Base-by-base conservation (phyloP, 2,113 vertebrate genomes). In the Channa maculata region DNA sequence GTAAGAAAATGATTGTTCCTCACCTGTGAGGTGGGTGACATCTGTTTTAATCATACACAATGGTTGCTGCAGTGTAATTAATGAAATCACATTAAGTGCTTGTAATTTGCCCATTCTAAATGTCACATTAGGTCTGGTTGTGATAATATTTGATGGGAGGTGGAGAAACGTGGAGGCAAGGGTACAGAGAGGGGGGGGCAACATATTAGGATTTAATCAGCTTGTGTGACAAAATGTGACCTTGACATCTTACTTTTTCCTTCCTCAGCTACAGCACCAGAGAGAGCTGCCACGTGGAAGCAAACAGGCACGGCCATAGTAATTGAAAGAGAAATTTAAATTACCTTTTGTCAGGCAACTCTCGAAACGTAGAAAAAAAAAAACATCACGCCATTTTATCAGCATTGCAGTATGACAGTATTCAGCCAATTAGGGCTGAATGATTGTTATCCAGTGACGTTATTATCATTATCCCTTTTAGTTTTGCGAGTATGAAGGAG, bases 181-280 rank as follows among this genome's bases (percentile, higher is more conserved):
- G 46, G 65, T 55, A 60, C 49, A 54, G 62, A 15, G 66, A 65
- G 45, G 52, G 39, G 59, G 52, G 39, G 75, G 41, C 70, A 57
- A 58, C 65, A 66, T 76, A 86, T 90, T 77, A 81, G 77, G 63
- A 83, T 86, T 86, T 89, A 91, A 92, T 90, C 88, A 89, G 86
- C 86, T 70, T 74, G 75, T 60, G 58, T 77, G 84, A 85, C 74
- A 72, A 80, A 88, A 79, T 73, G 66, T 84, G 79, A 92, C 83
- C 86, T 91, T 90, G 81, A 88, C 80, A 48, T 76, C 75, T 85
- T 44, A 68, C 36, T 82, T 75, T 77, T 74, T 62, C 51, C 10
- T 43, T 48, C 50, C 61, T 65, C 24, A 50, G 78, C 75, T 63
- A 68, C 66, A 54, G 54, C 71, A 69, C 49, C 38, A 49, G 36